phyloP scores from a whole-genome alignment of 2,113 vertebrate species.

The Riparia riparia region DNA sequence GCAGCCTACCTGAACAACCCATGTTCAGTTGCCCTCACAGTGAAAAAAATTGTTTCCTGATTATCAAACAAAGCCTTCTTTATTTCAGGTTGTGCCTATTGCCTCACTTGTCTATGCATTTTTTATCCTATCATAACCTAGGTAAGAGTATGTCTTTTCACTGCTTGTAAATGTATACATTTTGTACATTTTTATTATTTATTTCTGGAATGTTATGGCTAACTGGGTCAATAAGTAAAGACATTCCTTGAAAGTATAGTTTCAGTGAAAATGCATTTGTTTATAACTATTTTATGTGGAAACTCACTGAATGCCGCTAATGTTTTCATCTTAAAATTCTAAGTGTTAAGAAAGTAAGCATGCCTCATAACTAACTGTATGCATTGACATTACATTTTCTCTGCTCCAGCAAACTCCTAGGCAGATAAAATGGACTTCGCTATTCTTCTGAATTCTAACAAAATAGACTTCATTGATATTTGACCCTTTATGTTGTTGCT shows the following conservation, averaged over 20 bases:
- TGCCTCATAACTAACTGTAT: background rate
- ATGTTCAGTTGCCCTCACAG: rapidly evolving
- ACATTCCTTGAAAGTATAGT: background rate
- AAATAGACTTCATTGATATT: background rate
- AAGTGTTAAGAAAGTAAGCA: background rate
- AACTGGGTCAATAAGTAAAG: background rate
- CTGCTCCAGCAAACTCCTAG: background rate
- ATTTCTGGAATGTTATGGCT: background rate
- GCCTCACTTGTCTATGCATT: rapidly evolving
- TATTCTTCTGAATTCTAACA: background rate
- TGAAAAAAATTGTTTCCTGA: background rate
- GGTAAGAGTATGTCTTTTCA: background rate
- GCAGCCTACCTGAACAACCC: background rate
- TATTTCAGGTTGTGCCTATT: background rate
- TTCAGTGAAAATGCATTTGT: background rate
- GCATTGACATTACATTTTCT: background rate
- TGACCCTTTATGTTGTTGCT: background rate
- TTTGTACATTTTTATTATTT: background rate
- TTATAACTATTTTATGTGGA: background rate
- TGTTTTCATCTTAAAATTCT: background rate
- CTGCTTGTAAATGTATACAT: background rate
- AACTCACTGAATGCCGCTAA: background rate
- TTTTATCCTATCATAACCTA: background rate
- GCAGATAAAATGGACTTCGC: background rate
- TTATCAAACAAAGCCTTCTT: rapidly evolving